Base-by-base conservation (phyloP, 2,888 invertebrate species). In the Cryptocephalus primarius region DNA sequence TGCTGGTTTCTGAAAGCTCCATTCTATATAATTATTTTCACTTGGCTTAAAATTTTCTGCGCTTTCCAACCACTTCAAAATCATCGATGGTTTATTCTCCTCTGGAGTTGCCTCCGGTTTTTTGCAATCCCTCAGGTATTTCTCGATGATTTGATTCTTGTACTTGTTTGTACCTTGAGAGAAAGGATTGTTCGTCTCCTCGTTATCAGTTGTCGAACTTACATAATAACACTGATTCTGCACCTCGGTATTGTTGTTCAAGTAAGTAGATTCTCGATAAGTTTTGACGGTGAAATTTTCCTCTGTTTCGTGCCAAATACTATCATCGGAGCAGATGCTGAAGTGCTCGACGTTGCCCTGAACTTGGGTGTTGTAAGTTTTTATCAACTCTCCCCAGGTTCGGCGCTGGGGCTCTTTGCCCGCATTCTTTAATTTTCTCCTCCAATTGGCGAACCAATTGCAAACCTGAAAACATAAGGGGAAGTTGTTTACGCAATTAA, bases 391-490 rank as follows among this genome's bases (percentile, higher is more conserved):
- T 1, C 83, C 83, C 85, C 85, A 85, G 1, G 85, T 83, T 58
- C 79, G 79, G 57, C 79, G 77, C 50, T 79, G 77, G 42, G 79
- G 76, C 59, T 85, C 82, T 39, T 75, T 75, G 52, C 83, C 83
- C 1, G 83, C 83, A 63, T 85, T 85, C 69, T 85, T 85, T 47
- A 86, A 68, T 65, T 86, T 86, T 58, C 86, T 71, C 49, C 86
- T 73, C 86, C 86, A 86, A 61, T 86, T 86, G n/a, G 86, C 86
- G 64, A 86, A 86, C 86, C 86, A 86, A 67, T 86, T 86, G 60
- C 83, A 83, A 47, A 83, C 81, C 81, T 82, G 69, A n/a, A 52
- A 47, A 45, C 6, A 22, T 22, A 40, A 39, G 9, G 33, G 2
- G 22, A 3, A 8, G 8, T 14, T 8, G 1, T 41, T 11, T 32